These are phyloP conservation scores for Lasioglossum marginatum DNA, from an alignment of 2,888 invertebrate genomes.

Conservation along the genomic window DNA sequence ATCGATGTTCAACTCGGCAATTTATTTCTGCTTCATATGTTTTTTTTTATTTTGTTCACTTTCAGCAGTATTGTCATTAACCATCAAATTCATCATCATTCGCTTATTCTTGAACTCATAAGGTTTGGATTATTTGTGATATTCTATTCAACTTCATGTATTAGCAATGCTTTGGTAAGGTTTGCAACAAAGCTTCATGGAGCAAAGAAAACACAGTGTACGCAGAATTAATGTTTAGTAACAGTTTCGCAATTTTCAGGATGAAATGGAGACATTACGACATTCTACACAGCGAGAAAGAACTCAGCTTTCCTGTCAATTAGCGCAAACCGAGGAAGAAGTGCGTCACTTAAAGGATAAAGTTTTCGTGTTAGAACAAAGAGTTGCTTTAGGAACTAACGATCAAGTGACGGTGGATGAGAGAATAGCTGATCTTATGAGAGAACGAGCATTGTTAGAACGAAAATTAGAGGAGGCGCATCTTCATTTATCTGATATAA, in stretches of 20 bases:
- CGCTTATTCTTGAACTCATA: conserved; percentile 56
- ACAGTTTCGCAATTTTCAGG: conserved; percentile 85
- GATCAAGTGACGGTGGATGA: conserved; percentile 85
- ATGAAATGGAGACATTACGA: conserved; percentile 91
- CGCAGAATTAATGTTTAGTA: conserved; percentile 18
- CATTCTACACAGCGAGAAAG: conserved; percentile 91
- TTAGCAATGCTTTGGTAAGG: conserved; percentile 66
- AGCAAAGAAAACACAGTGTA: conserved; percentile 35
- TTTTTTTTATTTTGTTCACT: conserved; percentile 52
- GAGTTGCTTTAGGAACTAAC: conserved; percentile 83
- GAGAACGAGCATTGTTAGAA: conserved; percentile 89
- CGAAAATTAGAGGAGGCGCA: conserved; percentile 93
- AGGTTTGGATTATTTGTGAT: conserved; percentile 61
- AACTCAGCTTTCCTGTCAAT: conserved; percentile 88
- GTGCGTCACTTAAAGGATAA: conserved; percentile 89
- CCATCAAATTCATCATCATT: conserved; percentile 43
- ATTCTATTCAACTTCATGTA: conserved; percentile 43
- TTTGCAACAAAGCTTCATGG: conserved; percentile 55
- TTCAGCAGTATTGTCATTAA: conserved; percentile 53
- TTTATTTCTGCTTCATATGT: conserved; percentile 47
- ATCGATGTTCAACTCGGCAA: conserved; percentile 18
- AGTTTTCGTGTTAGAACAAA: conserved; percentile 85
- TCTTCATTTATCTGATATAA: conserved; percentile 94
- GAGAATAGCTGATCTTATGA: conserved; percentile 86
- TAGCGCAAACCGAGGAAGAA: conserved; percentile 91